Base-by-base conservation (phyloP, 1,140 invertebrate species). In the Archivesica marissinica region DNA sequence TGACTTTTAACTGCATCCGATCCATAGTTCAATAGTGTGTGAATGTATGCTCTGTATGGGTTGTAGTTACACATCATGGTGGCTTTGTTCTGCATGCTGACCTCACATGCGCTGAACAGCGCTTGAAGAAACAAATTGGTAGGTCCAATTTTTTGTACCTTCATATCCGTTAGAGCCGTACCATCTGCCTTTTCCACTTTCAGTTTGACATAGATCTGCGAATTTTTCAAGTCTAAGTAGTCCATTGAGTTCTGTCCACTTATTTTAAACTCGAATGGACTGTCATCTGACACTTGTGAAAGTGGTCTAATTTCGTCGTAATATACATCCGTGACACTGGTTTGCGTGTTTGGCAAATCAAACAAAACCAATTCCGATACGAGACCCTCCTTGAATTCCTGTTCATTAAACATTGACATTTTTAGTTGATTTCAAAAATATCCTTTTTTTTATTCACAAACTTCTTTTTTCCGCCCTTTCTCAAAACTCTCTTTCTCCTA, bases 161-260 rank as follows among this genome's bases (percentile, higher is more conserved):
- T n/a, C n/a, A n/a, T n/a, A 41, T 1, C 2, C 0, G 39, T 15
- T 25, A 88, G n/a, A 41, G 39, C 30, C 17, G 70, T 39, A 28
- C 74, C 83, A 50, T 86, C 47, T 7, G 39, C 38, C 0, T 81
- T 59, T 52, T n/a, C 30, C 4, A 88, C 70, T 82, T 83, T 88
- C 17, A 54, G 15, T 41, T 82, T 86, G 2, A 84, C 70, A 39
- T 84, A 66, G 11, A 86, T 3, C 39, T 72, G 47, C 4, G 77
- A 68, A 2, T 38, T 23, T 59, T 88, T 85, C 23, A 88, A 50
- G 52, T 88, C 70, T 20, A 85, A 0, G 54, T 68, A 85, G 25
- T 88, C 72, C 83, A 85, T 76, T 3, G 70, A 78, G 77, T 87
- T 87, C 54, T 85, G 86, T 25, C 68, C 39, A 39, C 54, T 79